Conservation (phyloP, 1,140 invertebrate genomes). For the Lepidurus packardi region DNA sequence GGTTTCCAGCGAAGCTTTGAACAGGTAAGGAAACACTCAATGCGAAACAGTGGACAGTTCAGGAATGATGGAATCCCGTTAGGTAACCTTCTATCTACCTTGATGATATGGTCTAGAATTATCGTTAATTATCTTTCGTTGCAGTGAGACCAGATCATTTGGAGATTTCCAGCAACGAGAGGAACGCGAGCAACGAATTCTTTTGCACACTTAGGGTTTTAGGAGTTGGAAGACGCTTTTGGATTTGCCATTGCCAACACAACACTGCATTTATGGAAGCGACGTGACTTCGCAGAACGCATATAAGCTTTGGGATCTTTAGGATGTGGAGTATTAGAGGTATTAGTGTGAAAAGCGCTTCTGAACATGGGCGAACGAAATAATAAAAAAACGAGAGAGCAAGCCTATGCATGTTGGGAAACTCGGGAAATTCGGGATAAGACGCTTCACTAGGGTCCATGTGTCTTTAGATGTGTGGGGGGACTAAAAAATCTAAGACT, state of each 20-base stretch:
- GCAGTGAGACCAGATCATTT: not conserved
- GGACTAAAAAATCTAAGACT: no score
- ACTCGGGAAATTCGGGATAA: not conserved
- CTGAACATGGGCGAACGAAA: not conserved
- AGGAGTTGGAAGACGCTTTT: not conserved
- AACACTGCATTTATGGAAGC: slow-evolving; percentile 14
- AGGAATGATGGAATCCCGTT: slow-evolving; percentile 13
- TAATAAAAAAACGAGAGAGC: not conserved
- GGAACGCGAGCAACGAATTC: not conserved
- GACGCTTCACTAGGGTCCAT: slow-evolving; percentile 6
- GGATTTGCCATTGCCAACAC: slow-evolving; percentile 14
- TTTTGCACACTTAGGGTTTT: not conserved
- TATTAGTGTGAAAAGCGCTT: slow-evolving; percentile 15
- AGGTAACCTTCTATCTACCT: slow-evolving; percentile 8
- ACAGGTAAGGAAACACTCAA: not conserved
- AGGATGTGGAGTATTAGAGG: slow-evolving; percentile 14
- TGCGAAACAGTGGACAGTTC: not conserved
- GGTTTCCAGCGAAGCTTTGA: not conserved
- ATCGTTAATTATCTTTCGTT: not conserved
- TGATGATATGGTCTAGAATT: not conserved
- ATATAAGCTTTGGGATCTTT: slow-evolving; percentile 19
- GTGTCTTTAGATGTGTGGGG: not conserved
- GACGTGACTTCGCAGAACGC: slow-evolving; percentile 16
- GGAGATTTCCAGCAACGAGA: not conserved
- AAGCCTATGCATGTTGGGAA: slow-evolving; percentile 2